Base-by-base conservation (phyloP, 2,797 vertebrate species). In the Scarus forsteni region DNA sequence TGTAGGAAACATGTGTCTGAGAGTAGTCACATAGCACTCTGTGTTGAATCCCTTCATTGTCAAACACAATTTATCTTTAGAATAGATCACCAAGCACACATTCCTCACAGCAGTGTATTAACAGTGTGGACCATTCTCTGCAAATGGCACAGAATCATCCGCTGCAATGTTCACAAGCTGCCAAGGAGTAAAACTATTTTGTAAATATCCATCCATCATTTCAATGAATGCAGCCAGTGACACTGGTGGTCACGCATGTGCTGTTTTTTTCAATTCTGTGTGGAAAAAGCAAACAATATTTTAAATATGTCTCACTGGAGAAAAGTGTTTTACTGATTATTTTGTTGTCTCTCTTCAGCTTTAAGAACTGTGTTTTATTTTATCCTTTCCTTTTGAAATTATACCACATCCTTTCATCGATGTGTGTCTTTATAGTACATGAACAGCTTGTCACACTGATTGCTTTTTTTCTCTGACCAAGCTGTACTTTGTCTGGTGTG, bases 61-160 rank as follows among this genome's bases (percentile, higher is more conserved):
- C 19, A 68, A 45, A 66, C 42, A 52, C 39, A 43, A 3, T 55
- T 3, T 11, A 14, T 18, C 27, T 63, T 46, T 66, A 49, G 34
- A 61, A 50, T 60, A 46, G 7, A 69, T 75, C 36, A 38, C 15
- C 19, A 34, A 50, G 16, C 35, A 54, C 52, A 61, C 43, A 55
- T 50, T 77, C 57, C 48, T 43, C 60, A 14, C 45, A 63, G 35
- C 6, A 0, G 13, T 53, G 50, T 46, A 54, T 63, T 6, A 48
- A 56, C 60, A 54, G 14, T 40, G 58, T 57, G 45, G 13, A 15
- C 70, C 50, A 75, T 27, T 80, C 55, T 8, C 40, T 52, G 1
- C 42, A 60, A 75, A 40, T 66, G 58, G 9, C 62, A 59, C 39
- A 36, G 58, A 27, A 27, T 27, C 27, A 27, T 27, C 27, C 27